Percentiles rank a stretch among this genome's conserved stretches.
Evolutionary conservation across 2,888 invertebrate species (phyloP).

Genomic region (Tenthredo notha): DNA sequence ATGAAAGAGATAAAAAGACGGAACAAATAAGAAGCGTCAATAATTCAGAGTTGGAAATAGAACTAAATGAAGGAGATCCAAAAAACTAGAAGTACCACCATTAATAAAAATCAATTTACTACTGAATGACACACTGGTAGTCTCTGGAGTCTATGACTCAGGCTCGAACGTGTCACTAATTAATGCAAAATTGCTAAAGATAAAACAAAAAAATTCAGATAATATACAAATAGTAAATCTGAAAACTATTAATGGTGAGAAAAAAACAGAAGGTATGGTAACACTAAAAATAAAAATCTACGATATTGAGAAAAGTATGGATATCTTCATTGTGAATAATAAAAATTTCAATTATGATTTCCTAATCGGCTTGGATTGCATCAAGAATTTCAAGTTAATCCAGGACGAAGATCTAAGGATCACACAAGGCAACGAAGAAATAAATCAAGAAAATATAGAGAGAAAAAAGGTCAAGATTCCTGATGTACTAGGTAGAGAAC

Average conservation of each 20-base stretch:
- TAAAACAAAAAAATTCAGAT: constrained; percentile 56
- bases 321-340: constrained; percentile 62
- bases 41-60: constrained; percentile 62
- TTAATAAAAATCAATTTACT: constrained; percentile 57
- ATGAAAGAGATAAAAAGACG: constrained; percentile 50
- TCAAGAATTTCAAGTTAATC: constrained; percentile 63
- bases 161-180: constrained; percentile 61
- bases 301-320: constrained; percentile 59
- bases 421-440: constrained; percentile 54
- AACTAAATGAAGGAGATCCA: constrained; percentile 60
- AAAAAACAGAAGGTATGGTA: constrained; percentile 59
- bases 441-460: constrained; percentile 22
- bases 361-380: constrained; percentile 64
- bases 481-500: neutral
- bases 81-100: constrained; percentile 64
- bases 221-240: constrained; percentile 53
- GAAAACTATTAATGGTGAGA: constrained; percentile 62
- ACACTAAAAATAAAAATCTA: constrained; percentile 61
- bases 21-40: constrained; percentile 57
- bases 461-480: neutral
- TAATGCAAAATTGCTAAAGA: constrained; percentile 58
- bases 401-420: constrained; percentile 64
- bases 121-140: constrained; percentile 54
- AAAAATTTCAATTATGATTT: constrained; percentile 65
- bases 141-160: constrained; percentile 58